Percentiles rank a stretch among this genome's conserved stretches.
Conservation (phyloP, 2,888 invertebrate species). For the Nowickia ferox region DNA sequence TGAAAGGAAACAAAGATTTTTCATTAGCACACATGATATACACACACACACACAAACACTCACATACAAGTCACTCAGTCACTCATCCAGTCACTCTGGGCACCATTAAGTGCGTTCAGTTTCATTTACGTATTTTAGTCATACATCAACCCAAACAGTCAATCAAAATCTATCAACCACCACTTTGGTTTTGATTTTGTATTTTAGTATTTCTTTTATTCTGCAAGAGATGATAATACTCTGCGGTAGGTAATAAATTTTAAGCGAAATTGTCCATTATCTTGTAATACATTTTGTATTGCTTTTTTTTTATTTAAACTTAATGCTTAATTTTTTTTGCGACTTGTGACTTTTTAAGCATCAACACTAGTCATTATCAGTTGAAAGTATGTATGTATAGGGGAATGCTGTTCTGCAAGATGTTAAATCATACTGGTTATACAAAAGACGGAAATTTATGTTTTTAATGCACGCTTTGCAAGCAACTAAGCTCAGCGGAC, state of each 20-base stretch:
- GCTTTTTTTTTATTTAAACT: neutral
- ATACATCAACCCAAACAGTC: constrained; percentile 57
- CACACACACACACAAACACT: neutral
- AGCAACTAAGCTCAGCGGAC: no score
- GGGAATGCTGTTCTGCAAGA: neutral
- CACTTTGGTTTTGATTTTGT: constrained; percentile 56
- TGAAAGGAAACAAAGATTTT: constrained; percentile 51
- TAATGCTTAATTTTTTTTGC: constrained; percentile 3
- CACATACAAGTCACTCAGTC: neutral
- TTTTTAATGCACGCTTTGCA: neutral
- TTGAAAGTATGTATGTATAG: neutral
- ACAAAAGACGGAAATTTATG: neutral
- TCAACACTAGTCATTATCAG: constrained; percentile 56
- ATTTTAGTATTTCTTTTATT: neutral
- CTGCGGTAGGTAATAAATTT: constrained; percentile 68
- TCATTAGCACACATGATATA: constrained; percentile 28
- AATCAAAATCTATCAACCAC: constrained; percentile 68
- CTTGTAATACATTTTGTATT: constrained; percentile 49
- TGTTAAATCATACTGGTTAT: neutral
- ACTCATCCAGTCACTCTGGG: constrained; percentile 1
- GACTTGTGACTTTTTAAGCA: constrained; percentile 42
- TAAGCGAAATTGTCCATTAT: constrained; percentile 61
- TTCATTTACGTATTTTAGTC: constrained; percentile 52
- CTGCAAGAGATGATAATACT: constrained; percentile 28
- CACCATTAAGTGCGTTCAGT: constrained; percentile 54